These are phyloP conservation scores for Mya arenaria DNA, from an alignment of 1,140 invertebrate genomes.

Conservation along the genomic window DNA sequence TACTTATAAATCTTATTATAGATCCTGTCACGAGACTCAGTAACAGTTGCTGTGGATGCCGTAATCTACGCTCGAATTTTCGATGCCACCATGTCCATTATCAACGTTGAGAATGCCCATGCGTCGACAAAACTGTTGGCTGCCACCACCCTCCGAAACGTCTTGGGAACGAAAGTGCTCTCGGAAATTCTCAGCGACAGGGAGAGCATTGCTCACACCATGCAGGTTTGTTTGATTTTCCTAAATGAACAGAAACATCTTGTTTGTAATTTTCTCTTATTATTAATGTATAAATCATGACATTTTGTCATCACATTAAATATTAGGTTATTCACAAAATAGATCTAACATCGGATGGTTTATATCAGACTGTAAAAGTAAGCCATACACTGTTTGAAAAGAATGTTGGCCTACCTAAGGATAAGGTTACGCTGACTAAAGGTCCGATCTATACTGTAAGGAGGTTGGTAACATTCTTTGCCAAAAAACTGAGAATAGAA, in stretches of 20 bases:
- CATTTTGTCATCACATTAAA: too few relatives aligned
- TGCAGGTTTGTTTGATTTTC: conserved; percentile 86
- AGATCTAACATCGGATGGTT: too few relatives aligned
- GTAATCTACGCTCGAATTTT: conserved; percentile 94
- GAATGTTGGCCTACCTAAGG: not conserved
- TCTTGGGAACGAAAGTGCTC: conserved; percentile 93
- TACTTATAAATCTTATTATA: conserved; percentile 77
- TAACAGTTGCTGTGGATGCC: conserved; percentile 95
- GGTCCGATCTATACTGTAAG: not conserved
- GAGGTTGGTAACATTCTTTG: not conserved
- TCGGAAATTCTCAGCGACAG: conserved; percentile 94
- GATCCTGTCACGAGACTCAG: conserved; percentile 95
- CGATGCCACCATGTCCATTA: conserved; percentile 97
- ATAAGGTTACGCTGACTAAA: not conserved
- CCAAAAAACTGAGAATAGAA: not conserved
- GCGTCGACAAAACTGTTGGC: conserved; percentile 82
- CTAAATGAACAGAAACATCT: too few relatives aligned
- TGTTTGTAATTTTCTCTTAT: too few relatives aligned
- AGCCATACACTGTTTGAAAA: too few relatives aligned
- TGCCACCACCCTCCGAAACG: conserved; percentile 87
- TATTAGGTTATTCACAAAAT: too few relatives aligned
- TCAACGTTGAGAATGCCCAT: conserved; percentile 97
- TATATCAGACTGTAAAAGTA: too few relatives aligned
- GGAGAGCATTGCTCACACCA: conserved; percentile 92
- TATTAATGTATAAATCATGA: too few relatives aligned